phyloP scores from a whole-genome alignment of 1,140 invertebrate genomes.

The Dendroctonus valens region DNA sequence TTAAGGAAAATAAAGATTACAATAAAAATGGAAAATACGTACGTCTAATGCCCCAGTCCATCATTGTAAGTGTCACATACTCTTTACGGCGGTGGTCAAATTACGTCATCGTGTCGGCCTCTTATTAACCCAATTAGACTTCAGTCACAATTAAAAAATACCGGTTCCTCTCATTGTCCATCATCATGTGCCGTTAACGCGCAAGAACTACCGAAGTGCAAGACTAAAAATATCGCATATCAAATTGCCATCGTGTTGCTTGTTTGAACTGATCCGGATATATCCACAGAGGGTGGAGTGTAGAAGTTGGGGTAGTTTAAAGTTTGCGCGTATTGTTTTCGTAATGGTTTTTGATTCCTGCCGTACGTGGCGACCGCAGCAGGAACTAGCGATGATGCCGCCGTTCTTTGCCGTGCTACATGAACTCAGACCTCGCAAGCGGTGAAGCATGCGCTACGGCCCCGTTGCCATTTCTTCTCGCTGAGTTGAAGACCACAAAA shows the following conservation, averaged over 20 bases:
- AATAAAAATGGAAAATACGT: conserved; percentile 52
- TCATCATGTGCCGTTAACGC: neutral
- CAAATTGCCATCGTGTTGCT: no score
- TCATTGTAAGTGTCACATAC: conserved; percentile 52
- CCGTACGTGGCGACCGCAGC: conserved; percentile 11
- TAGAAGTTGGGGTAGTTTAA: no score
- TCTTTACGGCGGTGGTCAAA: neutral
- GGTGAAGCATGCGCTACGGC: conserved; percentile 29
- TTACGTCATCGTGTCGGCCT: conserved; percentile 10
- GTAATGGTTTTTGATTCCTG: conserved; percentile 20
- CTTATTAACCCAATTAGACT: conserved; percentile 13
- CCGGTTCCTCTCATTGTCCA: conserved; percentile 7
- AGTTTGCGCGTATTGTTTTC: neutral
- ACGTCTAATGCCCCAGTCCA: conserved; percentile 81
- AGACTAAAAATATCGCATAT: no score
- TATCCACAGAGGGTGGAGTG: no score
- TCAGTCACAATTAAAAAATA: conserved; percentile 12
- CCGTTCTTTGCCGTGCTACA: conserved; percentile 15
- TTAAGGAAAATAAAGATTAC: no score
- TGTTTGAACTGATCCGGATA: no score
- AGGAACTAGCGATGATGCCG: conserved; percentile 11
- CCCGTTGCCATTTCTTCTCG: conserved; percentile 6
- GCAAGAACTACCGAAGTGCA: neutral
- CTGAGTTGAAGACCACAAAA: neutral
- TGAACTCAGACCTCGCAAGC: conserved; percentile 31